Base-by-base conservation (phyloP, 2,888 invertebrate genomes). In the Andrena fulva region DNA sequence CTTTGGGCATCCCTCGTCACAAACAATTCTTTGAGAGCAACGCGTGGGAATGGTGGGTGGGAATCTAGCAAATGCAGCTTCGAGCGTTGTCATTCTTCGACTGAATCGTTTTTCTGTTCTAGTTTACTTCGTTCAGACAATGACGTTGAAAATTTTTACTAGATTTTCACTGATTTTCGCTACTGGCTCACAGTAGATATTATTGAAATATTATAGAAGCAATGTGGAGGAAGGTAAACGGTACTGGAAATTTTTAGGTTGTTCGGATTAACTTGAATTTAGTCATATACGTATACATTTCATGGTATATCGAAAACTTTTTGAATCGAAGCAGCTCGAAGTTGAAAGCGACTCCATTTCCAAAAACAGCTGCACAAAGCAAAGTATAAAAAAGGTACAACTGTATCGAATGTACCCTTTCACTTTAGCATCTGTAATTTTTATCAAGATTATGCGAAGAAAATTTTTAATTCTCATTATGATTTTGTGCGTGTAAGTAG, bases 11-110 rank as follows among this genome's bases (percentile, higher is more conserved):
- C 79, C 70, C 20, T 76, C 31, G 70, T 86, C 84, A 31, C 80
- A 80, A 59, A 78, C 71, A 52, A 76, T 68, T 60, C 84, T 86
- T 48, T 84, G 52, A 31, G 48, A 74, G 31, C 90, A 91, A 12
- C 85, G 87, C 24, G 89, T 87, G 50, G 87, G 52, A 31, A 89
- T 64, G 24, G 73, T 84, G 5, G 89, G 87, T 10, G 89, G 87
- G 76, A 77, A 88, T 54, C 52, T 85, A n/a, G 62, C 66, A 6
- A 89, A 42, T 60, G 84, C 84, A 0, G 31, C 73, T 16, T 80
- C 76, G 0, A 87, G 33, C 27, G 59, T 85, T 8, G 20, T 2
- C 77, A 79, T 83, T 75, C 59, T 59, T 33, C 10, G 29, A 42
- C n/a, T n/a, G 2, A 27, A 2, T n/a, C 7, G 12, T 0, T 20